phyloP scores from a whole-genome alignment of 2,888 invertebrate species.

The Hoplodrina ambigua region DNA sequence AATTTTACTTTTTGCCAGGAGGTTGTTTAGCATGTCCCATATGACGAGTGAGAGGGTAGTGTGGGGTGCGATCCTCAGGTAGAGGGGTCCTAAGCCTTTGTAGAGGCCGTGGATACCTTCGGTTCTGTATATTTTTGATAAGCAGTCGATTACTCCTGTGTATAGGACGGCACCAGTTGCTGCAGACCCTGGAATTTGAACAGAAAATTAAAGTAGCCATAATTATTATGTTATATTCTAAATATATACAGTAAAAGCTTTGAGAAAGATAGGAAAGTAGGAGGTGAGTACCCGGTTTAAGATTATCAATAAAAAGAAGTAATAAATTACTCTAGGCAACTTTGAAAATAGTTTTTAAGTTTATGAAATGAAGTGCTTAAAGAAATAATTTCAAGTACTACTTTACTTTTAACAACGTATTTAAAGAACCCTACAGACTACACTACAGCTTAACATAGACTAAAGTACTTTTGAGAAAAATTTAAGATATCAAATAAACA shows the following conservation, averaged over 20 bases:
- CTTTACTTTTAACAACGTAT: background rate
- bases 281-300: too few relatives aligned
- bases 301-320: background rate
- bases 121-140: constrained; percentile 93
- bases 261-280: constrained; percentile 2
- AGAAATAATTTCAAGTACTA: too few relatives aligned
- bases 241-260: background rate
- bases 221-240: background rate
- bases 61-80: constrained; percentile 94
- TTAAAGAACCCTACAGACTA: background rate
- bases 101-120: constrained; percentile 95
- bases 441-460: background rate
- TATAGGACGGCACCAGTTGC: constrained; percentile 92
- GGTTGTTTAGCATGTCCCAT: constrained; percentile 91
- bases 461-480: background rate
- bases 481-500: too few relatives aligned
- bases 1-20: constrained; percentile 76
- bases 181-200: constrained; percentile 90
- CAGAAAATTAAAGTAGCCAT: background rate
- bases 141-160: constrained; percentile 93
- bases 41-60: constrained; percentile 94
- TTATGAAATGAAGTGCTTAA: too few relatives aligned
- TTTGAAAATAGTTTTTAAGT: too few relatives aligned
- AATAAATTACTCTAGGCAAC: too few relatives aligned
- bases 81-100: constrained; percentile 94